Evolutionary conservation across 2,888 invertebrate species (phyloP), one percentile per base, ranked within the genome.

Genomic region (Limnephilus lunatus): DNA sequence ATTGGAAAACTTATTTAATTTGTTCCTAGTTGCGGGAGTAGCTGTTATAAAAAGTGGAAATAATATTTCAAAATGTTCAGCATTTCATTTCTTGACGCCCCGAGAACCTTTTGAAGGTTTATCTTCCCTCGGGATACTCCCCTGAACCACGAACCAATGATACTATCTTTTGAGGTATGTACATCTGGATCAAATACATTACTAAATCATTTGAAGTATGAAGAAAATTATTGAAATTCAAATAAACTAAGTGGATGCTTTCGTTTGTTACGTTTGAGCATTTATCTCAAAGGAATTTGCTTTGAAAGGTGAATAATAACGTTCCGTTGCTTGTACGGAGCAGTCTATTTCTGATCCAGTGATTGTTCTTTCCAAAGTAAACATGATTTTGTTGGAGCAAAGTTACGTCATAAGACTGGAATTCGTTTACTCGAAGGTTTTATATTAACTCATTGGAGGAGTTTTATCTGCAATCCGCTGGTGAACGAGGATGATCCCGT

Each of bases 401-500:
- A 32, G 82, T 82, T 82, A 31, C 31, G 30, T 25, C 82, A 82
- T 82, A 31, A 82, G 82, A 15, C 82, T 82, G 53, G 53, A 82
- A 82, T 32, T 30, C 82, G 31, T 30, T 82, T 31, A 82, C 31
- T 82, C 53, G 25, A 68, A 19, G 19, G 5, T 68, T 68, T 68
- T 68, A 25, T 68, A 68, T 68, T 68, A 25, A 68, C 53, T 48
- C 15, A 4, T 1, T 53, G 25, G 3, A 68, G 53, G 19, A 68
- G 25, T 19, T 68, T 68, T 68, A 68, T 68, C 53, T 19, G 25
- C 53, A 68, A 68, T 68, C 53, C 19, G 15, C 19, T 53, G 4
- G 53, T 19, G 7, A 68, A 68, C 25, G 53, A 4, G 25, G 3
- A 68, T 19, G 5, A 68, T 19, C 4, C 25, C 25, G 53, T 19